Evolutionary conservation across 2,113 vertebrate genomes (phyloP).

Genomic region (Gallinago media): DNA sequence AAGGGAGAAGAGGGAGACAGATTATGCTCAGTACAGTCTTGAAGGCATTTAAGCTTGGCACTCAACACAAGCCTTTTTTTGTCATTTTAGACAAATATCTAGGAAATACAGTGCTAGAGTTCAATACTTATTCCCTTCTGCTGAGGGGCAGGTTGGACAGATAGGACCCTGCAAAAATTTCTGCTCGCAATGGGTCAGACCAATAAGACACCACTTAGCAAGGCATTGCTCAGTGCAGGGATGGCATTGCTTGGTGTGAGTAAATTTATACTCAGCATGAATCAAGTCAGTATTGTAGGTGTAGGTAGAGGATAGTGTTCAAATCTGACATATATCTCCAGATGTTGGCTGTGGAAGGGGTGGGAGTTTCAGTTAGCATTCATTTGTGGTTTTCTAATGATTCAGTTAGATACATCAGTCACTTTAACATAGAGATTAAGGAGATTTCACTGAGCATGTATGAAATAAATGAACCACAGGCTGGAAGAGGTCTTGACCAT

Average conservation of each 20-base stretch:
- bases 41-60: neutral
- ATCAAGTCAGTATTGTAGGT: neutral
- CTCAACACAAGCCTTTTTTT: neutral
- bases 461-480: neutral
- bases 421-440: neutral
- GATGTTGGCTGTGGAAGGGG: neutral
- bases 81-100: neutral
- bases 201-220: neutral
- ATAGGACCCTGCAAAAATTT: neutral
- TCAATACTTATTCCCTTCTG: neutral
- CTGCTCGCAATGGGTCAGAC: neutral
- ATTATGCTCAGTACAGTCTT: neutral
- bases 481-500: neutral
- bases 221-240: neutral
- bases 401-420: neutral
- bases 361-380: neutral
- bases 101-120: neutral
- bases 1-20: neutral
- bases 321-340: neutral
- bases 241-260: neutral
- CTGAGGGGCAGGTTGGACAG: neutral
- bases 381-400: neutral
- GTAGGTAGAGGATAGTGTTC: neutral
- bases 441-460: neutral
- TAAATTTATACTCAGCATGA: neutral